Evolutionary conservation across 92 coral and sea anemone species (phyloP).

Genomic region (Ricordea florida): DNA sequence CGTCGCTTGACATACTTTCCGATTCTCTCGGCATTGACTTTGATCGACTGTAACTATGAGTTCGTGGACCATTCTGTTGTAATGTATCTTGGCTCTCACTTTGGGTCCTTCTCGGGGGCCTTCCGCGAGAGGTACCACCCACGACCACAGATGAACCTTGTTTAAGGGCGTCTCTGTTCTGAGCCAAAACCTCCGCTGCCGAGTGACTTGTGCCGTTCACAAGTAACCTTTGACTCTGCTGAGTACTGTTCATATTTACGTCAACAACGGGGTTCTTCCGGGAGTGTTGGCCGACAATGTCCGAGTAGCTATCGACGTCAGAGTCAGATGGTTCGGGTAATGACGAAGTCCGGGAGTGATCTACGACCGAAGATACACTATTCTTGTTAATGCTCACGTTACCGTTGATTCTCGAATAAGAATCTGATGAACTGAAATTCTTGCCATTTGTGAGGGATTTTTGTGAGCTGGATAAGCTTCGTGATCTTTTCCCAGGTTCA

Average conservation of each 20-base stretch:
- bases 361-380: constrained; percentile 54
- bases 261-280: constrained; percentile 6
- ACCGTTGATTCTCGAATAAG: constrained; percentile 20
- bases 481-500: constrained; percentile 18
- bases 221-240: neutral
- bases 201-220: constrained; percentile 8
- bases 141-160: neutral
- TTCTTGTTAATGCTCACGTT: neutral
- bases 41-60: constrained; percentile 14
- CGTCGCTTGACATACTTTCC: constrained; percentile 56
- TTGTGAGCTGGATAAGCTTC: constrained; percentile 17
- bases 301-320: constrained; percentile 88
- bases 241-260: neutral
- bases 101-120: constrained; percentile 2
- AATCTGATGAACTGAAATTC: neutral
- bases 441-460: neutral
- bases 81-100: constrained; percentile 37
- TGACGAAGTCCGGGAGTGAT: constrained; percentile 37
- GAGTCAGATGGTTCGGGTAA: constrained; percentile 46
- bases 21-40: constrained; percentile 34
- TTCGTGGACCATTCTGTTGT: constrained; percentile 28
- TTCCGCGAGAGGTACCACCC: neutral
- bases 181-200: neutral
- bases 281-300: constrained; percentile 58
- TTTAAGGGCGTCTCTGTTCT: neutral